Conservation (phyloP, 2,888 invertebrate genomes). For the Trissolcus japonicus region DNA sequence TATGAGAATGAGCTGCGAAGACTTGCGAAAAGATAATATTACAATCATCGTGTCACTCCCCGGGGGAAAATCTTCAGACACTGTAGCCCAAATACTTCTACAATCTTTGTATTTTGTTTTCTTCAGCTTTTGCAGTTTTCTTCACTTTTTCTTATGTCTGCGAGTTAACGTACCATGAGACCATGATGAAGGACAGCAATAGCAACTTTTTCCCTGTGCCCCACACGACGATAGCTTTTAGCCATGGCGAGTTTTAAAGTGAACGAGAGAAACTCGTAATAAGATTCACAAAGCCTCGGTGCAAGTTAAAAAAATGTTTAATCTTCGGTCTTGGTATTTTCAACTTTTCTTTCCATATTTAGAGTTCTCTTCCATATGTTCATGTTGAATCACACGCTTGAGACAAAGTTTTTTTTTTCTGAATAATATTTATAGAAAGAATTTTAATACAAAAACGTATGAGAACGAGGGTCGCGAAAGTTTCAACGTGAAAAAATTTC, state of each 20-base stretch:
- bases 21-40: slow-evolving; percentile 48
- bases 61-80: slow-evolving; percentile 36
- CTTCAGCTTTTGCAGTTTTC: slow-evolving; percentile 30
- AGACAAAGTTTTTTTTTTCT: too few relatives aligned
- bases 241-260: slow-evolving; percentile 21
- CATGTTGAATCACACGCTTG: too few relatives aligned
- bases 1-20: slow-evolving; percentile 45
- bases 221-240: slow-evolving; percentile 9
- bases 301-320: slow-evolving; percentile 17
- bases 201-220: slow-evolving; percentile 26
- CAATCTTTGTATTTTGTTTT: slow-evolving; percentile 41
- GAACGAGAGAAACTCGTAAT: slow-evolving; percentile 21
- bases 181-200: slow-evolving; percentile 23
- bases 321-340: not conserved
- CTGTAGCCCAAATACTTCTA: slow-evolving; percentile 40
- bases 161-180: slow-evolving; percentile 29
- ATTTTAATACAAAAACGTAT: too few relatives aligned
- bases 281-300: slow-evolving; percentile 20
- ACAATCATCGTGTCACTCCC: slow-evolving; percentile 39
- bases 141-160: slow-evolving; percentile 34
- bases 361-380: not conserved
- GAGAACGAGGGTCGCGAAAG: too few relatives aligned
- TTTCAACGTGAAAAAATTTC: too few relatives aligned
- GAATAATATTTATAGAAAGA: too few relatives aligned
- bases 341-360: slow-evolving; percentile 1